Evolutionary conservation across 2,797 vertebrate genomes (phyloP).

Genomic region (Typhlichthys subterraneus): DNA sequence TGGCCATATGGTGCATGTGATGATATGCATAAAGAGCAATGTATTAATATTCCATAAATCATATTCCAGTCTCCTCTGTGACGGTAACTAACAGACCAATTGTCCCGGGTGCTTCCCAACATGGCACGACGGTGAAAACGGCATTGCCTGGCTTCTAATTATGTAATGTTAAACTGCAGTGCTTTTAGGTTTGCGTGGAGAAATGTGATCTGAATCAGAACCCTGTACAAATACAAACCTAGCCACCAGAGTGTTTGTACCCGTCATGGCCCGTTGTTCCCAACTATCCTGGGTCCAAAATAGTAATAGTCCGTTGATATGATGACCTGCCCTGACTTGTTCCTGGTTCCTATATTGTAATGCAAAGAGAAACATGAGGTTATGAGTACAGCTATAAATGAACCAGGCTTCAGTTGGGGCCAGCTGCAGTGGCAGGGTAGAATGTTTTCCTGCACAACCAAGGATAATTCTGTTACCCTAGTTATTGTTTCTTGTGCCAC

Average conservation of each 20-base stretch:
- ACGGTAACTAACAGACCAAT: slow-evolving; percentile 15
- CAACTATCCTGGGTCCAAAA: slow-evolving; percentile 51
- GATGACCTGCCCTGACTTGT: neutral
- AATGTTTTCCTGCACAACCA: too few species aligned
- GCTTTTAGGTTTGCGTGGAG: too few species aligned
- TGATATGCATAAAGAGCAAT: slow-evolving; percentile 8
- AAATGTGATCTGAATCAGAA: too few species aligned
- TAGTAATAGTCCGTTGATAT: slow-evolving; percentile 13
- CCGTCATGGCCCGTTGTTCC: slow-evolving; percentile 50
- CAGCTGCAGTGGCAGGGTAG: slow-evolving; percentile 37
- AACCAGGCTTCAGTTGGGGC: slow-evolving; percentile 20
- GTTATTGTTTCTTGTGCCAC: too few species aligned
- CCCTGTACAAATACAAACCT: slow-evolving; percentile 37
- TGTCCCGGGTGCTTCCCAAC: slow-evolving; percentile 6
- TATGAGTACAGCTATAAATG: slow-evolving; percentile 6
- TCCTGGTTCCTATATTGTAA: neutral
- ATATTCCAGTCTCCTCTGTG: slow-evolving; percentile 9
- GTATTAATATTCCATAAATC: neutral
- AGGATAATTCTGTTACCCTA: too few species aligned
- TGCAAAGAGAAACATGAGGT: neutral
- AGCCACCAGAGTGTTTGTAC: slow-evolving; percentile 60
- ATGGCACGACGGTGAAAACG: too few species aligned
- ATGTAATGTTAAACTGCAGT: too few species aligned
- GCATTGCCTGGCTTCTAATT: too few species aligned
- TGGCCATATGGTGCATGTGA: slow-evolving; percentile 29